Evolutionary conservation across 64 coral and sea anemone species (phyloP).

Genomic region (Montipora cactus): DNA sequence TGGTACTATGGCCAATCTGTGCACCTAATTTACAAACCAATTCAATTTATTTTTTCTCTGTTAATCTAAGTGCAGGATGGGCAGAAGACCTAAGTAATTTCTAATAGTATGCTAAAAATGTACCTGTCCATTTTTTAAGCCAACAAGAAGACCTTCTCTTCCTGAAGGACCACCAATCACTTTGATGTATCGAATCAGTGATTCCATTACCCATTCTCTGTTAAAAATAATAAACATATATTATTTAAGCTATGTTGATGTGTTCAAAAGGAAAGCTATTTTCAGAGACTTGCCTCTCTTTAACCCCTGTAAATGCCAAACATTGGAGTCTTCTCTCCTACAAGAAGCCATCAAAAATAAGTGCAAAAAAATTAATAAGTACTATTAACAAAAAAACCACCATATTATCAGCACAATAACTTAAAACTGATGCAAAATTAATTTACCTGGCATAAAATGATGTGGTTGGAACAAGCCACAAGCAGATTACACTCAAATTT

Average conservation of each 20-base stretch:
- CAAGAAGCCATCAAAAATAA: not conserved
- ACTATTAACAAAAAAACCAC: not conserved
- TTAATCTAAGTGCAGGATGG: too few relatives aligned
- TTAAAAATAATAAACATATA: not conserved
- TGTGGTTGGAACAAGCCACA: constrained; percentile 88
- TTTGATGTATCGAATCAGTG: constrained; percentile 97
- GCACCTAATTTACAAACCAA: too few relatives aligned
- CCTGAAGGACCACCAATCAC: constrained; percentile 92
- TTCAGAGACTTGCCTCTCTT: constrained; percentile 75
- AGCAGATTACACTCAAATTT: constrained; percentile 94
- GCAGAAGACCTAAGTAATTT: too few relatives aligned
- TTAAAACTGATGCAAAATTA: not conserved
- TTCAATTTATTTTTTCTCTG: too few relatives aligned
- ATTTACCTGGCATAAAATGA: constrained; percentile 93
- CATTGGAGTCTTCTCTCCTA: constrained; percentile 87
- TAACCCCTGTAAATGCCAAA: constrained; percentile 82
- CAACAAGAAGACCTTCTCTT: constrained; percentile 94
- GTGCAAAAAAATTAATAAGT: not conserved
- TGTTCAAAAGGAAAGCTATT: not conserved
- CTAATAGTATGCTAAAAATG: not conserved
- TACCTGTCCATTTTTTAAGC: constrained; percentile 95
- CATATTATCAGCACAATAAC: not conserved
- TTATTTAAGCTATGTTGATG: not conserved
- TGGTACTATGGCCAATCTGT: too few relatives aligned
- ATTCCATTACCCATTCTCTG: constrained; percentile 99